Base-by-base conservation (phyloP, 1,140 invertebrate species). In the Temnothorax nylanderi region DNA sequence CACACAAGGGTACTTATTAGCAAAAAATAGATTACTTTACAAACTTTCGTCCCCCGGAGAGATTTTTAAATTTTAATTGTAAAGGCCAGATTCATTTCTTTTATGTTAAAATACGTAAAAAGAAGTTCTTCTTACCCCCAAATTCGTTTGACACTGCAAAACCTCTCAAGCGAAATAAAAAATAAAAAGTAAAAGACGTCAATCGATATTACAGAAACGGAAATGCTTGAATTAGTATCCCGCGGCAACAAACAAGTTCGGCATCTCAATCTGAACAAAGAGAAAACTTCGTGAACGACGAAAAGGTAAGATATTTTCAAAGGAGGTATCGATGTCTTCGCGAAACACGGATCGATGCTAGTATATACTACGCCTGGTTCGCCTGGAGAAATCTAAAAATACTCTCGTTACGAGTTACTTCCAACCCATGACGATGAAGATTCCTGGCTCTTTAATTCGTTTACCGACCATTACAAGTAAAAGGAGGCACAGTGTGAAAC, bases 381-480 rank as follows among this genome's bases (percentile, higher is more conserved):
- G 32, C 21, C 44, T 51, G 47, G 62, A 51, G 47, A 65, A 72
- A 62, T 76, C 82, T 69, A 81, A 88, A 80, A 86, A 91, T 90
- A 90, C 89, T 87, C 89, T 89, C 88, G 86, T 92, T 90, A 89
- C 84, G 90, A 93, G 88, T 93, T 91, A 65, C 88, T 67, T 75
- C 44, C 81, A 84, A 81, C 82, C 80, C 71, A 76, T 72, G 85
- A 64, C 67, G 69, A 49, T 58, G 85, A 87, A 86, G 90, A 91
- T 91, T 93, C 89, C 90, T 88, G 92, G 76, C 92, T 93, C 91
- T 93, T 93, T 93, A 94, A 94, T 93, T 93, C 92, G 93, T 90
- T 94, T 93, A 94, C 86, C 90, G 84, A 88, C 86, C 89, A 93
- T 93, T 92, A 90, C 87, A 47, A 78, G 91, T 64, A 74, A 93